phyloP scores from a whole-genome alignment of 2,888 invertebrate species.

The Lasioglossum leucozonium region DNA sequence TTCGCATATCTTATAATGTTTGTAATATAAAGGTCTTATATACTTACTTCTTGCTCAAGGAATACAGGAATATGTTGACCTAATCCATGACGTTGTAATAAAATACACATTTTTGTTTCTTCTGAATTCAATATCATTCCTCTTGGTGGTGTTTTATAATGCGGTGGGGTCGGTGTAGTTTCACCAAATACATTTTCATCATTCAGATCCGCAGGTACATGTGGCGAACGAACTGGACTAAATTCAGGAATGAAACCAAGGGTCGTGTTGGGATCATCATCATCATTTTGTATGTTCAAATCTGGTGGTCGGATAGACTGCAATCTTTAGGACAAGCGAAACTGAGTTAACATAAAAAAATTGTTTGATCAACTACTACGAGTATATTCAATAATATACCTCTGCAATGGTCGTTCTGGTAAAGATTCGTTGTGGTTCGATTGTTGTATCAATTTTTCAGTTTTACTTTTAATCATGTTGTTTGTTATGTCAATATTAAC shows the following conservation, averaged over 20 bases:
- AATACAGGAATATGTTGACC: slow-evolving; percentile 76
- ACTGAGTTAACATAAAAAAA: background rate
- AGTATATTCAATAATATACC: slow-evolving; percentile 35
- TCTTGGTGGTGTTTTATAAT: slow-evolving; percentile 77
- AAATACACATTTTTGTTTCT: slow-evolving; percentile 73
- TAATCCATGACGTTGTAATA: slow-evolving; percentile 76
- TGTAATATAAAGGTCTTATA: background rate
- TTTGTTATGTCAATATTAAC: background rate
- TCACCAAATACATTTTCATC: slow-evolving; percentile 78
- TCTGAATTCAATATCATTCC: slow-evolving; percentile 74
- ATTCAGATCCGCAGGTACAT: slow-evolving; percentile 73
- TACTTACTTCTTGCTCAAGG: slow-evolving; percentile 79
- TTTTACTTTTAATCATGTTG: slow-evolving; percentile 4
- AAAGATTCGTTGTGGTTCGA: background rate
- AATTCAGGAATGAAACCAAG: slow-evolving; percentile 77
- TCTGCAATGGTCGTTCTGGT: slow-evolving; percentile 22
- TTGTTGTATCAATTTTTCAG: background rate
- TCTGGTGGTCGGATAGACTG: slow-evolving; percentile 54
- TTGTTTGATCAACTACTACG: background rate
- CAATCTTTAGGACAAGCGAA: slow-evolving; percentile 27
- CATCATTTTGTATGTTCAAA: slow-evolving; percentile 41
- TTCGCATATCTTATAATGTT: background rate
- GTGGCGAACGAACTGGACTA: slow-evolving; percentile 76
- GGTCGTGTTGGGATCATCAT: slow-evolving; percentile 68
- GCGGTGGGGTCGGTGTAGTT: slow-evolving; percentile 78